phyloP scores from a whole-genome alignment of 2,113 vertebrate species.

The Myiozetetes cayanensis region DNA sequence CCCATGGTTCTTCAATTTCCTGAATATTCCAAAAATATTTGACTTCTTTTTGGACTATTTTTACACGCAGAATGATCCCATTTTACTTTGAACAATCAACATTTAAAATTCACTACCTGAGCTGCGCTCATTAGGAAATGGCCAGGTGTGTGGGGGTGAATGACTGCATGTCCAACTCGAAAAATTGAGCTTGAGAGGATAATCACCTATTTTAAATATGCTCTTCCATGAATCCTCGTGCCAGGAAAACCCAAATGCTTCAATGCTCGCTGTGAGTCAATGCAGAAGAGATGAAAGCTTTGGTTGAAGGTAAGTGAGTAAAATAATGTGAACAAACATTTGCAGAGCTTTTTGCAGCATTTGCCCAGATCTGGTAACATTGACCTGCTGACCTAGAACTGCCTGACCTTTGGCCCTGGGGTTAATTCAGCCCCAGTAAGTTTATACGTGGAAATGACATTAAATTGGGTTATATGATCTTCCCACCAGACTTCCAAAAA shows the following conservation, averaged over 20 bases:
- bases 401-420: not conserved
- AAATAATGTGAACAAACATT: not conserved
- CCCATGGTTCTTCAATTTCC: conserved; percentile 16
- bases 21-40: conserved; percentile 50
- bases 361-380: not conserved
- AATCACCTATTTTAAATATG: not conserved
- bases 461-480: not conserved
- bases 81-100: conserved; percentile 38
- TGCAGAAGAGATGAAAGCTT: not conserved
- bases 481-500: not conserved
- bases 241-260: not conserved
- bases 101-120: conserved; percentile 48
- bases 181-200: conserved; percentile 22
- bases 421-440: conserved; percentile 4
- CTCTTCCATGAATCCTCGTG: not conserved
- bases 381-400: not conserved
- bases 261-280: not conserved
- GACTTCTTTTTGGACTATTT: conserved; percentile 16
- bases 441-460: not conserved
- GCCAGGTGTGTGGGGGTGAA: not conserved
- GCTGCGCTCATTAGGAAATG: conserved; percentile 39
- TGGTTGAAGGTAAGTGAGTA: not conserved
- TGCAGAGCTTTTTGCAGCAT: not conserved
- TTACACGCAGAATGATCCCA: conserved; percentile 15
- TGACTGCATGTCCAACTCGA: not conserved